Percentiles rank a stretch among this genome's conserved stretches.
Evolutionary conservation across 2,113 vertebrate genomes (phyloP).

Genomic region (Hemiscyllium ocellatum): DNA sequence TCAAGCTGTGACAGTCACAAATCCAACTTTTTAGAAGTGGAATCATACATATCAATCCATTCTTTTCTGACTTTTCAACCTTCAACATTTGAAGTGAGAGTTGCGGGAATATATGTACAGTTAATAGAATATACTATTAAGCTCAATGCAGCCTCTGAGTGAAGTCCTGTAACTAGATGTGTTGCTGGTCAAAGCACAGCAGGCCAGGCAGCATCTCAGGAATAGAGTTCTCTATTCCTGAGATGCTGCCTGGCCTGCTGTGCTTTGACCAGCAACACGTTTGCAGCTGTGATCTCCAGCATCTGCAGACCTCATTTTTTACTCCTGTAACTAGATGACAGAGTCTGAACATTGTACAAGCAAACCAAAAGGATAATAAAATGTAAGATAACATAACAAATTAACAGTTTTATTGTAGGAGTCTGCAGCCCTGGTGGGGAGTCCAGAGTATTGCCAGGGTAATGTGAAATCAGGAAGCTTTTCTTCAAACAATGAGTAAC

Average conservation of each 20-base stretch:
- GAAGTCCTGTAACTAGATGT: not conserved
- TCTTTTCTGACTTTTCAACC: not conserved
- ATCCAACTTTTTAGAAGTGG: not conserved
- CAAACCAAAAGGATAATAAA: constrained; percentile 41
- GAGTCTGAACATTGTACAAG: not conserved
- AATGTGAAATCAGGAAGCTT: not conserved
- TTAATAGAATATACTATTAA: not conserved
- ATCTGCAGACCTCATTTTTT: too few species aligned
- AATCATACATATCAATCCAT: not conserved
- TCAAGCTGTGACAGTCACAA: not conserved
- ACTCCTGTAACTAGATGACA: not conserved
- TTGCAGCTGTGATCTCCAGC: too few species aligned
- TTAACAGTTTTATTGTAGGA: not conserved
- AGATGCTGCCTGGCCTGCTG: too few species aligned
- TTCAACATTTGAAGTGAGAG: not conserved
- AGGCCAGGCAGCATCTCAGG: too few species aligned
- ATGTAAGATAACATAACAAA: constrained; percentile 16
- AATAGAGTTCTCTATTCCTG: too few species aligned
- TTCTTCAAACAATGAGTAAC: not conserved
- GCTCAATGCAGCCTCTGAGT: not conserved
- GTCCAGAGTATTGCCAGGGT: not conserved
- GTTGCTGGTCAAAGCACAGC: too few species aligned
- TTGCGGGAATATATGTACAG: not conserved
- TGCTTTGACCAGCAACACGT: too few species aligned
- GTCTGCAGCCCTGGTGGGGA: not conserved